Conservation (phyloP, 2,113 vertebrate genomes). For the Erythrocebus patas region DNA sequence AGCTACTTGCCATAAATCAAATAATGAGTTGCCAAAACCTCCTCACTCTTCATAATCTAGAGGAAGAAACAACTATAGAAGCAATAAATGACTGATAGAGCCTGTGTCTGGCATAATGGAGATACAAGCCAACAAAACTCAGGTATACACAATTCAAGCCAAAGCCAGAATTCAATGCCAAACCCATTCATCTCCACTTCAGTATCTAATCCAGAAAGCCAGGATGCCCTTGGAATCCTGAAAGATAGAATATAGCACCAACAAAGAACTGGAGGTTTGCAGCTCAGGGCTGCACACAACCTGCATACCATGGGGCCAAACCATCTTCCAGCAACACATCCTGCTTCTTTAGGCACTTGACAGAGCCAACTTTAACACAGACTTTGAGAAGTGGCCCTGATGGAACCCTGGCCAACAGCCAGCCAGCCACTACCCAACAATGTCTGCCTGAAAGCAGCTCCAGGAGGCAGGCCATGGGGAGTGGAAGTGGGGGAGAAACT, state of each 20-base stretch:
- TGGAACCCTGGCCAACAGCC: neutral
- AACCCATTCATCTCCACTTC: neutral
- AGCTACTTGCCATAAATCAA: conserved; percentile 17
- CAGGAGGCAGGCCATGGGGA: neutral
- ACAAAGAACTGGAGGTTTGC: neutral
- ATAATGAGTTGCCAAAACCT: neutral
- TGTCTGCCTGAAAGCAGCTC: neutral
- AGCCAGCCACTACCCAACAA: neutral
- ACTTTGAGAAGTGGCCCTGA: neutral
- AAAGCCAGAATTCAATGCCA: conserved; percentile 7
- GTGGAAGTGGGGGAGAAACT: neutral
- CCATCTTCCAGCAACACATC: neutral
- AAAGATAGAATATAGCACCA: neutral
- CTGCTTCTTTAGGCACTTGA: neutral
- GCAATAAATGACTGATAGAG: neutral
- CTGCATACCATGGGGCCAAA: neutral
- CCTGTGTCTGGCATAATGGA: neutral
- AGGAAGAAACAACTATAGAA: neutral
- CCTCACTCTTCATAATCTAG: neutral
- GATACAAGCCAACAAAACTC: neutral
- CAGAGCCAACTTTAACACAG: neutral
- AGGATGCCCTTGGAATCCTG: neutral
- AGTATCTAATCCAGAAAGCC: neutral
- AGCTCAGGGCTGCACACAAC: neutral
- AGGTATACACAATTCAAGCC: neutral